A percentile compares a stretch with the other conserved stretches of the same genome.
Conservation (phyloP, 2,113 vertebrate genomes). For the Trochalopteron elliotii region DNA sequence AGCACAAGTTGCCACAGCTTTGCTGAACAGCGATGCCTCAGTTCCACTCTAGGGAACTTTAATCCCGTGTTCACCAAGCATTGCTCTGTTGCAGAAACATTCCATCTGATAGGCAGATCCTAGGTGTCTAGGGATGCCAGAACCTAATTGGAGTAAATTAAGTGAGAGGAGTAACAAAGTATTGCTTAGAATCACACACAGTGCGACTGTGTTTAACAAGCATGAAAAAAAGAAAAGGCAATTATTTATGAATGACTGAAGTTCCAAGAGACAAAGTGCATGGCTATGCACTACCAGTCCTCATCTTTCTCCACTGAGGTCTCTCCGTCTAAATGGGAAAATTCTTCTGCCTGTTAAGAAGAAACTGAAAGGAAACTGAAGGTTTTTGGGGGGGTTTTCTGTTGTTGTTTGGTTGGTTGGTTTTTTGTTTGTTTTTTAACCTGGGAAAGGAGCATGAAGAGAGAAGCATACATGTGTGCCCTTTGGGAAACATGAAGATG, state of each 20-base stretch:
- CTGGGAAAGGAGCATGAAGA: background rate
- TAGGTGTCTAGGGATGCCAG: background rate
- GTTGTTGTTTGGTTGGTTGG: no score
- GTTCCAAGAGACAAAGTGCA: background rate
- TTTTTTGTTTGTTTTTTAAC: background rate
- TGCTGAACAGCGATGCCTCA: background rate
- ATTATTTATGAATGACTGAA: background rate
- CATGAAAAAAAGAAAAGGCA: background rate
- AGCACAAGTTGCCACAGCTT: background rate
- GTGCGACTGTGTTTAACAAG: background rate
- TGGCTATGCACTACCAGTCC: background rate
- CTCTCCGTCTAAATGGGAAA: background rate
- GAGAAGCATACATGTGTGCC: background rate
- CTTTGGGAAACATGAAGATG: background rate
- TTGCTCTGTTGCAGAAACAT: background rate
- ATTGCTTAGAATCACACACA: background rate
- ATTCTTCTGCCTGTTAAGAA: background rate
- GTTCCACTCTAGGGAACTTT: background rate
- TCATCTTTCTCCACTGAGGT: background rate
- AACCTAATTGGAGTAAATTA: background rate
- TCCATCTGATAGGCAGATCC: background rate
- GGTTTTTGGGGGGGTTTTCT: no score
- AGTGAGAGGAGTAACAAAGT: background rate
- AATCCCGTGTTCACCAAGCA: background rate
- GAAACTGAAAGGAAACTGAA: background rate